A percentile compares a stretch with the other conserved stretches of the same genome.
Conservation (phyloP, 1,140 invertebrate genomes). For the Streblospio benedicti region DNA sequence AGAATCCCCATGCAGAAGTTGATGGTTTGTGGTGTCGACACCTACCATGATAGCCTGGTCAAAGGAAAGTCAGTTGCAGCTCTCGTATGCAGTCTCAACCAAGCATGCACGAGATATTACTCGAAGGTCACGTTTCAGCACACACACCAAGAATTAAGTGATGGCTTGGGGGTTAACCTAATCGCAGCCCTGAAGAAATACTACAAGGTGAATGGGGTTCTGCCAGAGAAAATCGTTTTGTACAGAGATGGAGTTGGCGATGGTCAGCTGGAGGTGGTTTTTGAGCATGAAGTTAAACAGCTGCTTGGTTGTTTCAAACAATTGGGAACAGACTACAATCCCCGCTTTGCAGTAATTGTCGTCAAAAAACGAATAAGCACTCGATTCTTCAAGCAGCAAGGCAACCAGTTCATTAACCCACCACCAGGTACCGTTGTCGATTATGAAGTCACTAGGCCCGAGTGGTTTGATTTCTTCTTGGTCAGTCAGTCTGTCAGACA, state of each 20-base stretch:
- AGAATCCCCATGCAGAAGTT: conserved; percentile 40
- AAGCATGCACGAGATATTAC: conserved; percentile 5
- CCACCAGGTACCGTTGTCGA: conserved; percentile 76
- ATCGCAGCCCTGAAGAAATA: conserved; percentile 11
- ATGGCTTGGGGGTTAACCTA: not conserved
- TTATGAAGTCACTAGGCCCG: conserved; percentile 39
- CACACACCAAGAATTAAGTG: conserved; percentile 8
- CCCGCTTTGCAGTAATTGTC: conserved; percentile 42
- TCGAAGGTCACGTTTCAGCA: conserved; percentile 6
- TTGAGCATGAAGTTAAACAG: conserved; percentile 58
- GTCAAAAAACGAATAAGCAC: conserved; percentile 75
- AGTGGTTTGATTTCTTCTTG: conserved; percentile 68
- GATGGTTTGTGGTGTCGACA: conserved; percentile 15
- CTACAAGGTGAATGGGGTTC: conserved; percentile 16
- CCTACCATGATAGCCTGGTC: conserved; percentile 5
- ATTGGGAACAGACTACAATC: conserved; percentile 4
- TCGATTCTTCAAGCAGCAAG: conserved; percentile 12
- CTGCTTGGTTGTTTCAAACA: not conserved
- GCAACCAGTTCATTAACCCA: conserved; percentile 60
- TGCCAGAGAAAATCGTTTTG: conserved; percentile 73
- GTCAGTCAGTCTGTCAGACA: conserved; percentile 67
- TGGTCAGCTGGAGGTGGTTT: conserved; percentile 64
- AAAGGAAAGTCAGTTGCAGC: conserved; percentile 8
- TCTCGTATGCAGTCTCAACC: conserved; percentile 5
- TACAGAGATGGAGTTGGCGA: conserved; percentile 89